Base-by-base conservation (phyloP, 1,140 invertebrate genomes). In the Drosophila busckii region DNA sequence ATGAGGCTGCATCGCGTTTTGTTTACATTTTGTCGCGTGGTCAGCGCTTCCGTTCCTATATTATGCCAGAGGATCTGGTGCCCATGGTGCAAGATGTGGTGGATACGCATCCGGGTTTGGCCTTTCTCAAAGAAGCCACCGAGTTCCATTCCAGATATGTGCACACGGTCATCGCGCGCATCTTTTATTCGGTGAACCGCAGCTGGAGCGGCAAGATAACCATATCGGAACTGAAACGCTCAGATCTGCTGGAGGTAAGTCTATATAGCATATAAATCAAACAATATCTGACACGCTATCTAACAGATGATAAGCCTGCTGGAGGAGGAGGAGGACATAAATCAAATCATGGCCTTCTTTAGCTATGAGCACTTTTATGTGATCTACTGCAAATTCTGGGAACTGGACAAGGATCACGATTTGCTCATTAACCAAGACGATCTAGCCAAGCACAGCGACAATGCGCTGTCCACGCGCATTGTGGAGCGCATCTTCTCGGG, bases 341-440 rank as follows among this genome's bases (percentile, higher is more conserved):
- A 99, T 89, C 94, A 95, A 89, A 94, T 99, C 31, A 98, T 96
- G 54, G 96, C 98, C 69, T 99, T 95, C 88, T 99, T 99, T 89
- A 98, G 97, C 84, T 99, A 99, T 88, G 98, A 99, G 88, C 98
- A 99, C 89, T 99, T 99, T 89, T 99, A 99, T 89, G 98, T 99
- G 13, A 99, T 99, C 84, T 99, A 99, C 88, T 99, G 98, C 89
- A 99, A 99, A 89, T 99, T 99, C 89, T 99, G 98, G 98, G 98
- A 99, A 88, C 89, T 99, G 61, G 98, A 99, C 88, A 92, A 96
- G 58, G 98, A 99, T 90, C 98, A 99, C 88, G 98, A 99, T 90
- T 89, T 99, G 25, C 95, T 95, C 70, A 99, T 99, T 68, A 96
- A 96, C 88, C 94, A 94, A 85, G 93, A 95, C 55, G 98, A 99